These are phyloP conservation scores for Rugalucina vietnamica DNA, from an alignment of 2,888 invertebrate genomes.

Conservation along the genomic window DNA sequence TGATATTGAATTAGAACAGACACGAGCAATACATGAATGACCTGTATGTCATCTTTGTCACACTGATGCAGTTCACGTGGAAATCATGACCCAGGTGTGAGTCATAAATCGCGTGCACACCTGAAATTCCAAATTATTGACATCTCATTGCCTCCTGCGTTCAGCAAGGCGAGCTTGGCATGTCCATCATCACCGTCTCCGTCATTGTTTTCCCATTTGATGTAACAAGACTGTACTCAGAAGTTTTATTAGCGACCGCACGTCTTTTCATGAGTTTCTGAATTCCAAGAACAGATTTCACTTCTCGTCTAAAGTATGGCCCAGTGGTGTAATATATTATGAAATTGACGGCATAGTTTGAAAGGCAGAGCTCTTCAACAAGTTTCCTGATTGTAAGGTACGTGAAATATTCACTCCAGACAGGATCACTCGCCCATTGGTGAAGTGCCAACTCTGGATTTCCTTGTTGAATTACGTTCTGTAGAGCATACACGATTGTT, in stretches of 20 bases:
- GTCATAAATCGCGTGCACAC: no score
- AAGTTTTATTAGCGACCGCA: conserved; percentile 22
- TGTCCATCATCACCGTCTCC: conserved; percentile 50
- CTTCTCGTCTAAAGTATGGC: conserved; percentile 79
- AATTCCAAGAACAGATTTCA: conserved; percentile 60
- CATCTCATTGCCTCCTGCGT: no score
- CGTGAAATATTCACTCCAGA: conserved; percentile 78
- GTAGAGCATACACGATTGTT: conserved; percentile 82
- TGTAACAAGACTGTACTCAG: conserved; percentile 51
- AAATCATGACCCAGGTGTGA: no score
- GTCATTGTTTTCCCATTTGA: conserved; percentile 53
- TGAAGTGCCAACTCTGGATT: conserved; percentile 57
- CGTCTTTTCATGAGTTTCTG: conserved; percentile 29
- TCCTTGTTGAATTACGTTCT: conserved; percentile 71
- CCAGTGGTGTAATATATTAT: conserved; percentile 83
- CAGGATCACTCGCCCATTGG: conserved; percentile 69
- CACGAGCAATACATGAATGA: no score
- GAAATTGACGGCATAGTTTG: conserved; percentile 82
- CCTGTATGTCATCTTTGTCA: no score
- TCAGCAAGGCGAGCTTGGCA: conserved; percentile 38
- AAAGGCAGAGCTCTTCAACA: conserved; percentile 81
- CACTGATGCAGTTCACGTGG: no score
- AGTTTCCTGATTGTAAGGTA: conserved; percentile 77
- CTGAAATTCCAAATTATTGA: no score
- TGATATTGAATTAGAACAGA: no score